phyloP scores from a whole-genome alignment of 2,888 invertebrate genomes.

The Vandiemenella viatica region DNA sequence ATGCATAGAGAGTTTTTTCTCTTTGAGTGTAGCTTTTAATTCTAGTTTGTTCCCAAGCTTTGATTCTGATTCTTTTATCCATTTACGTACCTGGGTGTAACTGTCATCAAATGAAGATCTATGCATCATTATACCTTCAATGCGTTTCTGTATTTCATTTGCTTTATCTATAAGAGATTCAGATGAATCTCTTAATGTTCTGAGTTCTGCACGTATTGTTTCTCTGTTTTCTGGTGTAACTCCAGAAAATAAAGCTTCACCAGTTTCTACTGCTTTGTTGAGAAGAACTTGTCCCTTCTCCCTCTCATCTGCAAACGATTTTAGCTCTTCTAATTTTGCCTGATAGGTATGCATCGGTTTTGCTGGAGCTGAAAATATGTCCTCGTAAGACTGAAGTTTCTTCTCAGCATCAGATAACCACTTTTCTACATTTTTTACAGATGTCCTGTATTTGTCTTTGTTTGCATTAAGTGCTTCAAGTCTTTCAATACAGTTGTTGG shows the following conservation, averaged over 20 bases:
- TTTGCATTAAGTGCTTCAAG: conserved; percentile 54
- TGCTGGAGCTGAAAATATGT: conserved; percentile 50
- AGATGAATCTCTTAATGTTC: conserved; percentile 63
- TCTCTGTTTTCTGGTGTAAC: conserved; percentile 81
- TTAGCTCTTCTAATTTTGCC: conserved; percentile 59
- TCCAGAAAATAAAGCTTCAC: conserved; percentile 74
- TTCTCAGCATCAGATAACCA: conserved; percentile 66
- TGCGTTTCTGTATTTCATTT: conserved; percentile 68
- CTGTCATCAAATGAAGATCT: conserved; percentile 88
- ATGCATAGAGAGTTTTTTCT: conserved; percentile 78
- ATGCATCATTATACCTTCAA: conserved; percentile 78
- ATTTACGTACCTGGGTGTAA: conserved; percentile 68
- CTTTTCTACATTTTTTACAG: conserved; percentile 50
- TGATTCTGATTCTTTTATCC: conserved; percentile 66
- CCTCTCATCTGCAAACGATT: conserved; percentile 53
- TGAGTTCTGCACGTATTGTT: conserved; percentile 62
- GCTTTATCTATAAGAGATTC: conserved; percentile 74
- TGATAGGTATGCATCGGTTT: conserved; percentile 51
- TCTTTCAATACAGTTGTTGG: conserved; percentile 52
- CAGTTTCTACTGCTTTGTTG: conserved; percentile 67
- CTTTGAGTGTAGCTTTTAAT: conserved; percentile 62
- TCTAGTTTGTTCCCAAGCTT: conserved; percentile 56
- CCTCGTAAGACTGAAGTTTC: conserved; percentile 50
- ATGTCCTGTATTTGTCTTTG: conserved; percentile 49
- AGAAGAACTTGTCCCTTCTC: conserved; percentile 65